Evolutionary conservation across 1,140 invertebrate species (phyloP).

Genomic region (Telenomus remus): DNA sequence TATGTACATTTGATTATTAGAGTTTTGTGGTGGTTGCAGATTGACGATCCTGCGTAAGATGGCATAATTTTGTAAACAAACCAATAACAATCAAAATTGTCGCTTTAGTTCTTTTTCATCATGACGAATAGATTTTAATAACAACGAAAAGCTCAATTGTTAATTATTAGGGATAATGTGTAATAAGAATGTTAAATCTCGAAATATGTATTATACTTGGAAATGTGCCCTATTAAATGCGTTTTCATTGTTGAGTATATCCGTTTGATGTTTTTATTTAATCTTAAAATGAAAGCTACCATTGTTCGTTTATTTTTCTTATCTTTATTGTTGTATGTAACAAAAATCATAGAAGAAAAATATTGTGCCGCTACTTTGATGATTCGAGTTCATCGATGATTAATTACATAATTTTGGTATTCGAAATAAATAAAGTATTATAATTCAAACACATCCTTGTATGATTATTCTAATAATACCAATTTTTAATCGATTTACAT

Average conservation of each 20-base stretch:
- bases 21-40: slow-evolving; percentile 4
- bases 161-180: slow-evolving; percentile 60
- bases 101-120: slow-evolving; percentile 40
- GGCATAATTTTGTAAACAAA: slow-evolving; percentile 25
- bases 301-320: neutral
- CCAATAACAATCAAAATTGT: slow-evolving; percentile 29
- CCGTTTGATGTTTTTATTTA: neutral
- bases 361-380: slow-evolving; percentile 1
- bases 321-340: slow-evolving; percentile 3
- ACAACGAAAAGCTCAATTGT: slow-evolving; percentile 62
- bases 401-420: too few relatives aligned
- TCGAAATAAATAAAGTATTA: too few relatives aligned
- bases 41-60: neutral
- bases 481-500: too few relatives aligned
- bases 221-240: slow-evolving; percentile 61
- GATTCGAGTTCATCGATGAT: neutral
- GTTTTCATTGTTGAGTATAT: slow-evolving; percentile 62
- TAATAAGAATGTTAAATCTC: slow-evolving; percentile 63
- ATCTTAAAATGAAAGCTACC: neutral
- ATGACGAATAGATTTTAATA: slow-evolving; percentile 53
- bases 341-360: slow-evolving; percentile 8
- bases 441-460: too few relatives aligned
- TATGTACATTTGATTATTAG: slow-evolving; percentile 2
- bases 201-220: slow-evolving; percentile 57
- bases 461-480: too few relatives aligned